Conservation (phyloP, 2,797 vertebrate species). For the Lerista edwardsae region DNA sequence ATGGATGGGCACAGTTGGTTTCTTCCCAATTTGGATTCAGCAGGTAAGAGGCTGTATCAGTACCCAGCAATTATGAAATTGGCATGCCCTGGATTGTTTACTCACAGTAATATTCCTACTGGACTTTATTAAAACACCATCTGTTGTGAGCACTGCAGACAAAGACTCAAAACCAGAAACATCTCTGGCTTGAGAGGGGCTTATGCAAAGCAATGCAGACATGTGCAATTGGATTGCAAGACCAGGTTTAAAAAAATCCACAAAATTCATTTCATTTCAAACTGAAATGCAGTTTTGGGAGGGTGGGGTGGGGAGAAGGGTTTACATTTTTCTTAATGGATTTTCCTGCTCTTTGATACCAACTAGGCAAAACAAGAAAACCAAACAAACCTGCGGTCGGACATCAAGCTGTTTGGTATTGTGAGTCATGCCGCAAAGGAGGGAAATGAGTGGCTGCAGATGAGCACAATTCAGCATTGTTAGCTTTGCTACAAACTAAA, state of each 20-base stretch:
- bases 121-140: constrained; percentile 99
- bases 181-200: constrained; percentile 50
- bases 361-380: not conserved
- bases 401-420: constrained; percentile 52
- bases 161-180: constrained; percentile 81
- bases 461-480: constrained; percentile 41
- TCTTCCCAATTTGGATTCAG: constrained; percentile 86
- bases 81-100: constrained; percentile 97
- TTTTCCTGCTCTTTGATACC: constrained; percentile 16
- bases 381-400: constrained; percentile 40
- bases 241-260: constrained; percentile 6
- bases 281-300: constrained; percentile 42
- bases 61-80: constrained; percentile 99
- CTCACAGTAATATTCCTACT: constrained; percentile 99
- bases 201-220: not conserved
- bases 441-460: constrained; percentile 47
- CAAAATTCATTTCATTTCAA: not conserved
- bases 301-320: not conserved
- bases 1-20: constrained; percentile 78
- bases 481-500: constrained; percentile 69
- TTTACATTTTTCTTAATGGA: constrained; percentile 4
- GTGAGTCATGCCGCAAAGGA: constrained; percentile 52
- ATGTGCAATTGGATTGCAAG: constrained; percentile 22
- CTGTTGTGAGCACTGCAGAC: constrained; percentile 91
- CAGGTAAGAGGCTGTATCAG: constrained; percentile 96